Conservation (phyloP, 2,797 vertebrate species). For the Melanotaenia trifasciata region DNA sequence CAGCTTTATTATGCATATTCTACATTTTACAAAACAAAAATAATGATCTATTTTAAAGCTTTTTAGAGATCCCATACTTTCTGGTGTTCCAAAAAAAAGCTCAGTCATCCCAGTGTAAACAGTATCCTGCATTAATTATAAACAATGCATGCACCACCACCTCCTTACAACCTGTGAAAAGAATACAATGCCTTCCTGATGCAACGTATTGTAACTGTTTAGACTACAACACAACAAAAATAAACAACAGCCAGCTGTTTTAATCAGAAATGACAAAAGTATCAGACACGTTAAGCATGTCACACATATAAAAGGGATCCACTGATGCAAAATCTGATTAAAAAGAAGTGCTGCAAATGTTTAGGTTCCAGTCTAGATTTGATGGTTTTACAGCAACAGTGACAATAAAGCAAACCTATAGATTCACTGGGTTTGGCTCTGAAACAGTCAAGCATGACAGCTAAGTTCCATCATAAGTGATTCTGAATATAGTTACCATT, state of each 20-base stretch:
- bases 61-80: not conserved
- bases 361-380: not conserved
- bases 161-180: conserved; percentile 16
- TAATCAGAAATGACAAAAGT: not conserved
- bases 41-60: not conserved
- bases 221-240: conserved; percentile 13
- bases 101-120: not conserved
- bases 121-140: not conserved
- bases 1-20: too few species aligned
- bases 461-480: not conserved
- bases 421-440: not conserved
- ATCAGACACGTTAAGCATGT: not conserved
- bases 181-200: conserved; percentile 18
- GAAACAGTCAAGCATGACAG: not conserved
- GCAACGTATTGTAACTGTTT: not conserved
- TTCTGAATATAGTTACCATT: not conserved
- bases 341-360: not conserved
- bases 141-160: not conserved
- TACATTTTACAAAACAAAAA: not conserved
- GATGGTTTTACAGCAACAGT: not conserved
- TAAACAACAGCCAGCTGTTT: conserved; percentile 9
- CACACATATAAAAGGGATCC: not conserved
- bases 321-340: not conserved
- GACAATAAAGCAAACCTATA: not conserved
- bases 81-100: not conserved